Evolutionary conservation across 2,113 vertebrate genomes (phyloP).

Genomic region (Grammomys surdaster): DNA sequence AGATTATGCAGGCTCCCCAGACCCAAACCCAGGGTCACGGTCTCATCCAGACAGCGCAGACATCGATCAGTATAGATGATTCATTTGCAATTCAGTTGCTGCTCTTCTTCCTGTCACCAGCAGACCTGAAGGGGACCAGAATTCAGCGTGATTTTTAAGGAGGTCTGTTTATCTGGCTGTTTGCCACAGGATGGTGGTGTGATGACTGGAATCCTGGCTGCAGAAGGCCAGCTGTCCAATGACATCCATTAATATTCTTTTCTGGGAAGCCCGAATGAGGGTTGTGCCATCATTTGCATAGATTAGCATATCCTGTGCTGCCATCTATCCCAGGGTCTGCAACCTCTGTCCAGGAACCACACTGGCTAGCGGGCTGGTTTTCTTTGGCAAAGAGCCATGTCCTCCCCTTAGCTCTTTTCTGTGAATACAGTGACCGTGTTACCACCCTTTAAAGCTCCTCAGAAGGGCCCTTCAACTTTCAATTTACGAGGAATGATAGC

Average conservation of each 20-base stretch:
- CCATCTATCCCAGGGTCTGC: slow-evolving; percentile 10
- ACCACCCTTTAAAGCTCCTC: no score
- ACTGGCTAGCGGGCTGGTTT: slow-evolving; percentile 23
- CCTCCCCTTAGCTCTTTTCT: not conserved
- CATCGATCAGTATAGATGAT: not conserved
- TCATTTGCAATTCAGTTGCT: not conserved
- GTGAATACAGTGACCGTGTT: accelerated
- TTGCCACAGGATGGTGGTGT: not conserved
- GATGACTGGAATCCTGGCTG: not conserved
- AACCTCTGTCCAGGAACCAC: slow-evolving; percentile 9
- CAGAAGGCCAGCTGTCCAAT: slow-evolving; percentile 36
- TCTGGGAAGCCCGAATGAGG: not conserved
- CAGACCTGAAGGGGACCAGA: not conserved
- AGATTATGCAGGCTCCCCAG: not conserved
- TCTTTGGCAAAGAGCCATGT: slow-evolving; percentile 31
- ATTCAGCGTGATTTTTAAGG: not conserved
- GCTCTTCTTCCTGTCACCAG: not conserved
- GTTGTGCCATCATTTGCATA: slow-evolving; percentile 62
- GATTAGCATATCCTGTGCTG: slow-evolving; percentile 57
- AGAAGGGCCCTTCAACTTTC: not conserved
- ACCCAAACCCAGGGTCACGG: not conserved
- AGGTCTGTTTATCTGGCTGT: not conserved
- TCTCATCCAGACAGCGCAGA: not conserved
- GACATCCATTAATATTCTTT: slow-evolving; percentile 14
- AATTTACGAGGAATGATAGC: not conserved